Conservation (phyloP, 2,113 vertebrate species). For the Notarius lentiginosus region DNA sequence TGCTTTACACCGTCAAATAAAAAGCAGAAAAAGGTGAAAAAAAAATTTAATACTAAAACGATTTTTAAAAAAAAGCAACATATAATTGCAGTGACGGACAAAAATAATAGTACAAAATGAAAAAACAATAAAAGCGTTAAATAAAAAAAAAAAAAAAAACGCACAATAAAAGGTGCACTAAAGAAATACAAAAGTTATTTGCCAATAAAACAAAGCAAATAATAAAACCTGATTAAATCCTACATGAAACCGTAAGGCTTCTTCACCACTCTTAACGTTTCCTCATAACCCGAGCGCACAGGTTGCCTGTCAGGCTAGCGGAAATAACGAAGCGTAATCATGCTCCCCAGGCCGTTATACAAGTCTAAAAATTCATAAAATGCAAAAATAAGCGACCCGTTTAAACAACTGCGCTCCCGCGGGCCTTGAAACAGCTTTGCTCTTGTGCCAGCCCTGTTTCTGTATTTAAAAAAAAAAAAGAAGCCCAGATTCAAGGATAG, state of each 20-base stretch:
- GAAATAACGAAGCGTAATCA: background rate
- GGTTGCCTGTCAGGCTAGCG: background rate
- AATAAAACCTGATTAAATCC: background rate
- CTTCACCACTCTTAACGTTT: background rate
- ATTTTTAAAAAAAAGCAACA: background rate
- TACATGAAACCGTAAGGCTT: background rate
- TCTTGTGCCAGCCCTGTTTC: background rate
- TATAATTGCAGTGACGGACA: background rate
- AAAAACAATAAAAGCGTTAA: background rate
- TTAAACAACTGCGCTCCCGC: background rate
- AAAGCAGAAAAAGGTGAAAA: background rate
- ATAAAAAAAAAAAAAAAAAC: background rate
- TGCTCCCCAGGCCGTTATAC: background rate
- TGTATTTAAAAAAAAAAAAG: background rate
- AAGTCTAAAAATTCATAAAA: conserved; percentile 5
- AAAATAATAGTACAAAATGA: background rate
- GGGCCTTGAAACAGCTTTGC: background rate
- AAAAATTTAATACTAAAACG: background rate
- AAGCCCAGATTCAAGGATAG: background rate
- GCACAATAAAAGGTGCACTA: background rate
- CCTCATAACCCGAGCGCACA: background rate
- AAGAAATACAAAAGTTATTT: background rate
- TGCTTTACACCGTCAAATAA: too few relatives aligned
- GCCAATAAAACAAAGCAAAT: background rate
- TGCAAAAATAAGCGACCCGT: conserved; percentile 4